A percentile compares a stretch with the other conserved stretches of the same genome.
Evolutionary conservation across 2,888 invertebrate species (phyloP).

Genomic region (Drosophila nr. medialis): DNA sequence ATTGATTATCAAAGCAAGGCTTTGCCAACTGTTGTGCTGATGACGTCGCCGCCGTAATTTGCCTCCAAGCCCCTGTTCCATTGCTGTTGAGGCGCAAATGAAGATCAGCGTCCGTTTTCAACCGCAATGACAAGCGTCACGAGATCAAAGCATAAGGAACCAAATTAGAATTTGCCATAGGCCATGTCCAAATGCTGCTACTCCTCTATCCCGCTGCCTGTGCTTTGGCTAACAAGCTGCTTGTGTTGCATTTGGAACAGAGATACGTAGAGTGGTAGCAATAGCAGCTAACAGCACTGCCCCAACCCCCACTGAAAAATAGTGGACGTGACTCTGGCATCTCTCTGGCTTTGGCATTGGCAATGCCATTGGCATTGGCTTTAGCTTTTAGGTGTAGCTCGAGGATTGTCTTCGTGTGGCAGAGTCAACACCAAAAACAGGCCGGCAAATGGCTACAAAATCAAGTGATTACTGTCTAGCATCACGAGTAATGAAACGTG

Average conservation of each 20-base stretch:
- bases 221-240: constrained; percentile 35
- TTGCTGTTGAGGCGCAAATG: constrained; percentile 40
- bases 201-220: not conserved
- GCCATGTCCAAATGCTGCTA: constrained; percentile 16
- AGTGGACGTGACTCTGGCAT: constrained; percentile 42
- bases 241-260: constrained; percentile 24
- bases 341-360: constrained; percentile 8
- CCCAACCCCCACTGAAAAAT: constrained; percentile 1
- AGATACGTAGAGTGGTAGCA: constrained; percentile 50
- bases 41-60: constrained; percentile 23
- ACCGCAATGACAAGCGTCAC: constrained; percentile 76
- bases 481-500: constrained; percentile 82
- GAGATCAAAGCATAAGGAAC: constrained; percentile 72
- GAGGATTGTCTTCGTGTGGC: constrained; percentile 36
- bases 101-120: constrained; percentile 45
- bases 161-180: constrained; percentile 68
- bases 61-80: not conserved
- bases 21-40: constrained; percentile 24
- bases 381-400: constrained; percentile 4
- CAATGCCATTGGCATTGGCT: not conserved
- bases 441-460: constrained; percentile 66
- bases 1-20: constrained; percentile 67
- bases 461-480: constrained; percentile 82
- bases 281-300: constrained; percentile 26
- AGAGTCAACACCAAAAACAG: constrained; percentile 50